Percentiles rank a stretch among this genome's conserved stretches.
These are phyloP conservation scores for Cassiopea xamachana DNA, from an alignment of 30 jellyfish, hydroid and myxozoan species.

Conservation along the genomic window DNA sequence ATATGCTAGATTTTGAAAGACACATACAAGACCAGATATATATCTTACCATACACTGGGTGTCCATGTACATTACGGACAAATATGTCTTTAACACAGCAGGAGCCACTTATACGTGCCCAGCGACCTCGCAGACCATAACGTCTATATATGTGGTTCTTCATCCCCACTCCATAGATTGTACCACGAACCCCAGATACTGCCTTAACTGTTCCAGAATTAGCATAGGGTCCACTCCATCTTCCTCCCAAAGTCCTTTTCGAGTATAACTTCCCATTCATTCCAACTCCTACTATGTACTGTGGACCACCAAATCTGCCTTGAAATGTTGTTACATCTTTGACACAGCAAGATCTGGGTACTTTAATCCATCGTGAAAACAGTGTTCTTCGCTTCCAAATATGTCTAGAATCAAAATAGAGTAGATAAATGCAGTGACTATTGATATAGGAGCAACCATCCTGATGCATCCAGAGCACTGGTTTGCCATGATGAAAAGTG, in stretches of 20 bases:
- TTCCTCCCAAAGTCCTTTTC: not conserved
- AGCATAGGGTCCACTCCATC: slow-evolving; percentile 13
- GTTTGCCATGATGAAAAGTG: too few species aligned
- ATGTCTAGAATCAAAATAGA: too few species aligned
- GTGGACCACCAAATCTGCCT: not conserved
- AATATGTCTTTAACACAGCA: slow-evolving; percentile 23
- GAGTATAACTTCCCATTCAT: too few species aligned
- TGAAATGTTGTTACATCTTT: too few species aligned
- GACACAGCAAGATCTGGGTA: slow-evolving; percentile 34
- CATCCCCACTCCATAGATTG: slow-evolving; percentile 18
- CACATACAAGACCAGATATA: not conserved
- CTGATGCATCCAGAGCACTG: too few species aligned
- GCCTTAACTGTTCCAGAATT: slow-evolving; percentile 18
- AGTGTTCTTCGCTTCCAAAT: too few species aligned
- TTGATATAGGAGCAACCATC: too few species aligned
- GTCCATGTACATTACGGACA: not conserved
- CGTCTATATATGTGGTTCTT: not conserved
- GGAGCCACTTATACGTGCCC: not conserved
- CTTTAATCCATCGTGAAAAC: not conserved
- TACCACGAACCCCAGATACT: slow-evolving; percentile 17
- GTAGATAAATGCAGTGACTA: too few species aligned
- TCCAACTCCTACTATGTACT: not conserved
- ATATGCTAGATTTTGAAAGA: not conserved
- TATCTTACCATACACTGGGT: not conserved
- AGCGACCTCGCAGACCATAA: too few species aligned